Base-by-base conservation (phyloP, 2,113 vertebrate genomes). In the Andinoacara biseriatus region DNA sequence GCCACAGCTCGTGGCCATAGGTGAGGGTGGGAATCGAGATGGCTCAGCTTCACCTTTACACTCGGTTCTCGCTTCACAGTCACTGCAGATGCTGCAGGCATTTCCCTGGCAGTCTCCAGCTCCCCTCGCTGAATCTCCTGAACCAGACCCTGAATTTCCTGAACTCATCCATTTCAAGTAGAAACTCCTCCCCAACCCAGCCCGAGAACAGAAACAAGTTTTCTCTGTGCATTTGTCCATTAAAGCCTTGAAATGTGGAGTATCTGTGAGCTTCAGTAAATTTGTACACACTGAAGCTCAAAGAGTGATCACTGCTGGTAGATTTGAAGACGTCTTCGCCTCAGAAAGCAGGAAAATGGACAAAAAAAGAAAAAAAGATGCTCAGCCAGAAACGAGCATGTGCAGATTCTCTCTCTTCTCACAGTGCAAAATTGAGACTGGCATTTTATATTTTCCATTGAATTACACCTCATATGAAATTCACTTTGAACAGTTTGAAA, bases 401-500 rank as follows among this genome's bases (percentile, higher is more conserved):
- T 29, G 76, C 81, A 29, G 78, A 67, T 56, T 43, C 78, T 29
- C 85, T 84, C 80, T 82, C 69, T 84, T 82, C 85, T 84, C 82
- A 35, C 52, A 11, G 60, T 31, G 54, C 62, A 59, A 78, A 85
- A 93, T 90, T 72, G 81, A 88, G 86, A 93, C 80, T 92, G 91
- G 91, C 89, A 20, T 88, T 92, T 93, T 86, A 91, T 91, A 89
- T 92, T 92, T 94, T 91, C 90, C 84, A 87, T 90, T 90, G 93
- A 92, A 90, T 93, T 94, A 92, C 84, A 78, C 76, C 90, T 94
- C 89, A 94, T 94, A 75, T 65, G 65, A 85, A 90, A 94, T 93
- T 93, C 93, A 92, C 92, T 94, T 95, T 94, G 88, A 94, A 93
- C 88, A 90, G 88, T 90, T 93, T 89, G 80, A 92, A 93, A 94